phyloP scores from a whole-genome alignment of 2,113 vertebrate species.

The Propithecus coquereli region DNA sequence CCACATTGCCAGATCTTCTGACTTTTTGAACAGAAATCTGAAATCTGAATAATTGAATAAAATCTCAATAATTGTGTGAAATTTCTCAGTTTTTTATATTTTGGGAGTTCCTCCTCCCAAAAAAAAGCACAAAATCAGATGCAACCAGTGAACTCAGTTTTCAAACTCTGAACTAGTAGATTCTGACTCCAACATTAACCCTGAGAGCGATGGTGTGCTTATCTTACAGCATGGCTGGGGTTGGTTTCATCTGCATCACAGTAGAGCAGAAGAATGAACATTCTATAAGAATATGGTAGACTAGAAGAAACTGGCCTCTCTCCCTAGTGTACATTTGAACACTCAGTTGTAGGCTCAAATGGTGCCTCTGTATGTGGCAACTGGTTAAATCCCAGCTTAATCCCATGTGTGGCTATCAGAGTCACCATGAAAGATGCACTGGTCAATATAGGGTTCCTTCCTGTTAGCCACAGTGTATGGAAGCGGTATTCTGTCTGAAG shows the following conservation, averaged over 20 bases:
- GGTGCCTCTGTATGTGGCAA: not conserved
- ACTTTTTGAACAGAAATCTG: not conserved
- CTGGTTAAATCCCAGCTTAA: not conserved
- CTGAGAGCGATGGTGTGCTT: not conserved
- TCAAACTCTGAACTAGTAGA: not conserved
- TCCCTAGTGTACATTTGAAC: not conserved
- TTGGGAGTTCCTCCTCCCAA: not conserved
- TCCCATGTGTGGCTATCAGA: not conserved
- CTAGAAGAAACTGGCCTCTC: not conserved
- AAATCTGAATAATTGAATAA: not conserved
- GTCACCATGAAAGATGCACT: not conserved
- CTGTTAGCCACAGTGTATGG: not conserved
- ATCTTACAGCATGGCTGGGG: not conserved
- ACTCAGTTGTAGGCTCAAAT: not conserved
- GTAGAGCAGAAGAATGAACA: not conserved
- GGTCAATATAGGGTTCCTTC: not conserved
- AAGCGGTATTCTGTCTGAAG: not conserved
- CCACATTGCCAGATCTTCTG: not conserved
- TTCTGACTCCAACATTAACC: not conserved
- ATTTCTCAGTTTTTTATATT: not conserved
- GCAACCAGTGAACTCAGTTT: not conserved
- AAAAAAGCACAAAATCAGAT: not conserved
- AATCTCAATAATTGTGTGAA: not conserved
- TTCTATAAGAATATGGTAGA: not conserved
- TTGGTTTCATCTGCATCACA: not conserved